Conservation (phyloP, 1,140 invertebrate genomes). For the Heliothis virescens region DNA sequence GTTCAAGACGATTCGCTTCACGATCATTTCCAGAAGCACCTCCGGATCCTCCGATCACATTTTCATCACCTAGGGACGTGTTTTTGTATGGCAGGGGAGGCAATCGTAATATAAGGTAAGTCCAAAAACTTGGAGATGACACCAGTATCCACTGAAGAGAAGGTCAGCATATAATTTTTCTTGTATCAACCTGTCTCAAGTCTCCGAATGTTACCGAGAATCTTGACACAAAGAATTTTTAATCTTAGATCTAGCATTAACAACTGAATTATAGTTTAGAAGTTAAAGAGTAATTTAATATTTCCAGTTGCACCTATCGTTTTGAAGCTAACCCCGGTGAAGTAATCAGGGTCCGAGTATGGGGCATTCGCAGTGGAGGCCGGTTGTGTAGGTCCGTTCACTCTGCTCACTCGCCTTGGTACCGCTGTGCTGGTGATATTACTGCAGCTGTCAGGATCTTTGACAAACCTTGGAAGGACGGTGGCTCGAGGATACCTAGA, state of each 20-base stretch:
- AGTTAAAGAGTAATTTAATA: no score
- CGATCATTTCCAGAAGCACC: constrained; percentile 86
- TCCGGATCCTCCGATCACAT: constrained; percentile 88
- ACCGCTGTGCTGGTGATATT: constrained; percentile 89
- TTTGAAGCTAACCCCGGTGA: constrained; percentile 94
- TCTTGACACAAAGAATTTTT: no score
- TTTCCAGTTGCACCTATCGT: constrained; percentile 92
- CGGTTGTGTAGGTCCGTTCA: constrained; percentile 88
- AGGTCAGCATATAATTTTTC: no score
- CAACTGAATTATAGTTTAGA: no score
- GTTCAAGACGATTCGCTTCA: constrained; percentile 90
- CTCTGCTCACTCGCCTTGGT: constrained; percentile 89
- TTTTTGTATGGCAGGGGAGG: constrained; percentile 95
- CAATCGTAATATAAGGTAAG: constrained; percentile 91
- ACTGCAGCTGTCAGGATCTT: constrained; percentile 88
- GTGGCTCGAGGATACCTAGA: constrained; percentile 87
- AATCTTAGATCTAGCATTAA: no score
- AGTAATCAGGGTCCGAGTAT: constrained; percentile 90
- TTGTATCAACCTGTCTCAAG: no score
- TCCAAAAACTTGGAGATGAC: neutral
- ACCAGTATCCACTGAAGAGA: no score
- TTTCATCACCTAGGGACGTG: constrained; percentile 91
- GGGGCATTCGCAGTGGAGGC: constrained; percentile 88
- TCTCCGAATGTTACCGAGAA: no score
- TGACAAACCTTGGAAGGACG: constrained; percentile 90